Percentiles rank a stretch among this genome's conserved stretches.
Evolutionary conservation across 2,113 vertebrate species (phyloP).

Genomic region (Macquaria ambigua): DNA sequence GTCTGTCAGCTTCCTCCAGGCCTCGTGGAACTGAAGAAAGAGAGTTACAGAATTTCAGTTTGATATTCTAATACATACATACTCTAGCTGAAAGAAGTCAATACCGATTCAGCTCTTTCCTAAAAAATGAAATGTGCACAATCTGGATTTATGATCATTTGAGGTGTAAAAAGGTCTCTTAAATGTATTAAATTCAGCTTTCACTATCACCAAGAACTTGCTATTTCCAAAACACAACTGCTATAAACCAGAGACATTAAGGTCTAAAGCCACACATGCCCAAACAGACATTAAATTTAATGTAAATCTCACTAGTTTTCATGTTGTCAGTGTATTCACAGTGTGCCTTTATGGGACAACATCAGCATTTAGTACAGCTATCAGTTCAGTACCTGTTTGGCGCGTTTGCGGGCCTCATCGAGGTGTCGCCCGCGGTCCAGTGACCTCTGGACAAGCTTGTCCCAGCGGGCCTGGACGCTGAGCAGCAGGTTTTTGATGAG

Average conservation of each 20-base stretch:
- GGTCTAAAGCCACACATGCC: neutral
- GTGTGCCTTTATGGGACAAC: neutral
- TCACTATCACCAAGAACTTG: neutral
- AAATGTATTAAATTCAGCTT: neutral
- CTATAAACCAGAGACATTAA: neutral
- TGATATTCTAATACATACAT: neutral
- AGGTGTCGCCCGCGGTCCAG: constrained; percentile 95
- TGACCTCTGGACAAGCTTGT: constrained; percentile 97
- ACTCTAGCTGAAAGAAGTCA: neutral
- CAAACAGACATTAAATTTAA: neutral
- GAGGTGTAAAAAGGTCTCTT: neutral
- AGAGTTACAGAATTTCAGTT: neutral
- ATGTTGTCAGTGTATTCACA: neutral
- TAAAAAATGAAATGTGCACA: neutral
- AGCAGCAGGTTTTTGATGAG: constrained; percentile 98
- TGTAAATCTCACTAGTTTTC: neutral
- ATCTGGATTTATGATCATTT: neutral
- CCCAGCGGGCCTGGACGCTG: constrained; percentile 98
- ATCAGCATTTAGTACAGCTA: neutral
- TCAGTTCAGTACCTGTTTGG: constrained; percentile 92
- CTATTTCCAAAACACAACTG: neutral
- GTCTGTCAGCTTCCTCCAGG: constrained; percentile 97
- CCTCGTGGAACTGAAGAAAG: constrained; percentile 92
- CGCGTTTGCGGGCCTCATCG: constrained; percentile 95
- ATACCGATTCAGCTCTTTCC: neutral